Evolutionary conservation across 2,888 invertebrate genomes (phyloP).

Genomic region (Pammene aurita): DNA sequence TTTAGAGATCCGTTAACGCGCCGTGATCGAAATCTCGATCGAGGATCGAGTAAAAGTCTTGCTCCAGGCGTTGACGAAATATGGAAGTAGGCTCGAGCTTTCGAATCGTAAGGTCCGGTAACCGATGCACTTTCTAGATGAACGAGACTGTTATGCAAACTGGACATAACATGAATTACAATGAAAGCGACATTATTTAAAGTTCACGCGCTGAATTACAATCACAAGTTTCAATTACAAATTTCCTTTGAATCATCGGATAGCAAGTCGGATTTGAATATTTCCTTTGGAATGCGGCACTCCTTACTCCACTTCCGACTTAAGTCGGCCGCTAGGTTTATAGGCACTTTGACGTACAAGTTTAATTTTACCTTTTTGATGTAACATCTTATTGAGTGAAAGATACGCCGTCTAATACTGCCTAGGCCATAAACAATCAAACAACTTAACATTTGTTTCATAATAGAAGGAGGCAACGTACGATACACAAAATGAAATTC

Average conservation of each 20-base stretch:
- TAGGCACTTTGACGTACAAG: conserved; percentile 11
- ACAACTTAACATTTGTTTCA: no score
- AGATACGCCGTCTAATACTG: neutral
- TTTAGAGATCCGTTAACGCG: conserved; percentile 68
- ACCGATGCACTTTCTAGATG: conserved; percentile 80
- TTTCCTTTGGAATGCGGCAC: conserved; percentile 31
- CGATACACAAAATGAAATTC: no score
- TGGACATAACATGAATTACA: conserved; percentile 77
- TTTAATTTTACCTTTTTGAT: conserved; percentile 22
- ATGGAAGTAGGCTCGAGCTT: conserved; percentile 77
- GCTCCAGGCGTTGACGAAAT: conserved; percentile 75
- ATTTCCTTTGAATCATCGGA: conserved; percentile 22
- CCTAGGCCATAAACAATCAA: neutral
- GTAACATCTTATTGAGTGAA: neutral
- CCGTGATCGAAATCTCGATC: conserved; percentile 66
- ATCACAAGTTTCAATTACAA: conserved; percentile 54
- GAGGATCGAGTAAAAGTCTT: conserved; percentile 72
- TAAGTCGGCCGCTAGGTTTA: conserved; percentile 21
- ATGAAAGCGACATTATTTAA: conserved; percentile 66
- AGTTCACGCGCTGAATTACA: conserved; percentile 64
- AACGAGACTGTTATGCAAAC: conserved; percentile 77
- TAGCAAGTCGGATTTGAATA: conserved; percentile 23
- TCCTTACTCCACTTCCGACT: conserved; percentile 31
- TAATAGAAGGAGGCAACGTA: no score
- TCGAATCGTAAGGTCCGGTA: conserved; percentile 69